These are phyloP conservation scores for Macropodus opercularis DNA, from an alignment of 2,797 vertebrate genomes.

Conservation along the genomic window DNA sequence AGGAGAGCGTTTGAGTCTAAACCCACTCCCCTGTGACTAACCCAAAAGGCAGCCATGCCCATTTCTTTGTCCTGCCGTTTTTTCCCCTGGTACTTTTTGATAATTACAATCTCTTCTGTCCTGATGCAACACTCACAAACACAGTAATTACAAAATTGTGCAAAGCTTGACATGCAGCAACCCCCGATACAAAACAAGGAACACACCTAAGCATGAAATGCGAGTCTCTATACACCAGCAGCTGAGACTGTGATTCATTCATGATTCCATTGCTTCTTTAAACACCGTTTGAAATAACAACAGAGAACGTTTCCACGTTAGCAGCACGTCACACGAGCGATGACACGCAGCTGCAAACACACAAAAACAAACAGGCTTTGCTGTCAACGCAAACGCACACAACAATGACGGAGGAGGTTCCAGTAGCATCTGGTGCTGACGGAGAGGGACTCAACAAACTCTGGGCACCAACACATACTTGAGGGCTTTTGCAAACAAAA, in stretches of 20 bases:
- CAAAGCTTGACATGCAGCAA: slow-evolving; percentile 10
- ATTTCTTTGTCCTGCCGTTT: slow-evolving; percentile 30
- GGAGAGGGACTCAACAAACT: slow-evolving; percentile 5
- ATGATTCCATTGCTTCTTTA: neutral
- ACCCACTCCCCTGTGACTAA: slow-evolving; percentile 15
- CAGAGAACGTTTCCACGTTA: slow-evolving; percentile 1
- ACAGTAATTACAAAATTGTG: slow-evolving; percentile 25
- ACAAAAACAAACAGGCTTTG: slow-evolving; percentile 19
- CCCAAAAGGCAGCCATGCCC: slow-evolving; percentile 28
- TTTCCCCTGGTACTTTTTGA: slow-evolving; percentile 18
- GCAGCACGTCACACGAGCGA: neutral
- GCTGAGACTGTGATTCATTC: slow-evolving; percentile 3
- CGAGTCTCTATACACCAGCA: neutral
- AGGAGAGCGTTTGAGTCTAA: slow-evolving; percentile 9
- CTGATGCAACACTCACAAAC: slow-evolving; percentile 9
- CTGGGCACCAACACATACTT: slow-evolving; percentile 20
- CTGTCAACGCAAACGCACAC: slow-evolving; percentile 33
- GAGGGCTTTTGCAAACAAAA: neutral
- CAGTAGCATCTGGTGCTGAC: slow-evolving; percentile 11
- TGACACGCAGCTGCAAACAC: neutral
- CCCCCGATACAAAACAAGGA: slow-evolving; percentile 9
- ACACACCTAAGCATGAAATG: slow-evolving; percentile 28
- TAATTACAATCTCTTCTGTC: slow-evolving; percentile 47
- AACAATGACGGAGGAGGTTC: slow-evolving; percentile 5
- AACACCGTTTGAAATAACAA: slow-evolving; percentile 14